Base-by-base conservation (phyloP, 2,797 vertebrate genomes). In the Halcyon badia region DNA sequence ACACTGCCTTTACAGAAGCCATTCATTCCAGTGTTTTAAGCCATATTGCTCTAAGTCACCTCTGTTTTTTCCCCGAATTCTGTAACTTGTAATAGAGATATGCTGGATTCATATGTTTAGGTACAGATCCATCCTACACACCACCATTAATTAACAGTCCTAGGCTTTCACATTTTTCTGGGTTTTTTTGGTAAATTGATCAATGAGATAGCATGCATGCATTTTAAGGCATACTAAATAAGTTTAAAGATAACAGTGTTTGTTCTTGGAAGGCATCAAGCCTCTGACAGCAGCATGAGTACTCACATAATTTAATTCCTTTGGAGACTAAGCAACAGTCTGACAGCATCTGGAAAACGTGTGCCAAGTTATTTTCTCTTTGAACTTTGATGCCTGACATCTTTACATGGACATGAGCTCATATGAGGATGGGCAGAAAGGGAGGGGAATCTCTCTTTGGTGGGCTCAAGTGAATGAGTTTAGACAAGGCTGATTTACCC, bases 401-500 rank as follows among this genome's bases (percentile, higher is more conserved):
- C 92, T 93, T 87, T 84, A 78, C 93, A 92, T 19, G 97, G 95
- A 94, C 92, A 93, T 78, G 88, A 96, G 78, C 88, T 96, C 86
- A 92, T 87, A 91, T 85, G 49, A 97, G 83, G 75, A 95, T 58
- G 92, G 93, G 75, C 78, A 95, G 90, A 92, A 94, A 75, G 41
- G 86, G 91, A 97, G 77, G 85, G 68, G 41, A 94, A 75, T 73
- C 78, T 92, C 83, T 83, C 68, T 93, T 85, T 85, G 86, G 80
- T 96, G 83, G 68, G 52, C 68, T 91, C 78, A 96, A 83, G 57
- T 72, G 88, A 97, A 97, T 92, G 57, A 93, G 68, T 64, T 94
- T 84, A 94, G 96, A 96, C 90, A 95, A 85, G 88, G 81, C 90
- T 96, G 96, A 94, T 96, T 94, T 93, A 95, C 86, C 90, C 70